These are phyloP conservation scores for Cynaeus angustus DNA, from an alignment of 2,888 invertebrate genomes.

Conservation along the genomic window DNA sequence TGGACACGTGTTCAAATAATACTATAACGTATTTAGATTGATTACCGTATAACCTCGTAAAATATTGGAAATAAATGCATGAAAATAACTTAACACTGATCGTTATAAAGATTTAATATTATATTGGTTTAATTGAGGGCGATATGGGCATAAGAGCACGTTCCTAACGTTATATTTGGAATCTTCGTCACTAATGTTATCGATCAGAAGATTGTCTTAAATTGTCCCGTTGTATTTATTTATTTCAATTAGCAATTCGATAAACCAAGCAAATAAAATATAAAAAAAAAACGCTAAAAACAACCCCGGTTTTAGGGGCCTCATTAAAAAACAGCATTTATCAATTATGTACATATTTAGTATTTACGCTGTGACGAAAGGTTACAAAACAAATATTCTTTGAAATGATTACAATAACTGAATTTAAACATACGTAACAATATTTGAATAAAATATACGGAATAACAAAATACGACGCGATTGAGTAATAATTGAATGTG, in stretches of 20 bases:
- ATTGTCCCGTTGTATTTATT: background rate
- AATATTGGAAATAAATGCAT: constrained; percentile 32
- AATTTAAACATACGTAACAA: constrained; percentile 35
- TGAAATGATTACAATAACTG: constrained; percentile 23
- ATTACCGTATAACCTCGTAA: constrained; percentile 32
- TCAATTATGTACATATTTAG: constrained; percentile 37
- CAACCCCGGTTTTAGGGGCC: constrained; percentile 2
- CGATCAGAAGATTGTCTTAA: constrained; percentile 14
- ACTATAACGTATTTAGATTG: constrained; percentile 32
- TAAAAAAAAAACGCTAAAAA: constrained; percentile 11
- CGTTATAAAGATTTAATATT: constrained; percentile 60
- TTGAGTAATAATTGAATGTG: constrained; percentile 20
- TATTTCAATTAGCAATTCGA: background rate
- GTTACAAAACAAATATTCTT: constrained; percentile 33
- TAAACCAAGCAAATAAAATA: background rate
- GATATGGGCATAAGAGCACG: constrained; percentile 64
- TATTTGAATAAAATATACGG: constrained; percentile 27
- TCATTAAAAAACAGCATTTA: constrained; percentile 21
- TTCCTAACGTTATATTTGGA: constrained; percentile 62
- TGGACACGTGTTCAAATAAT: constrained; percentile 35
- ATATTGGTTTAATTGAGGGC: constrained; percentile 65
- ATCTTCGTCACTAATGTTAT: constrained; percentile 19
- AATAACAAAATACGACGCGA: constrained; percentile 16
- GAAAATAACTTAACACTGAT: constrained; percentile 32
- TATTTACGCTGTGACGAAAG: constrained; percentile 33